These are phyloP conservation scores for Hyposoter didymator DNA, from an alignment of 2,888 invertebrate species.

Conservation along the genomic window DNA sequence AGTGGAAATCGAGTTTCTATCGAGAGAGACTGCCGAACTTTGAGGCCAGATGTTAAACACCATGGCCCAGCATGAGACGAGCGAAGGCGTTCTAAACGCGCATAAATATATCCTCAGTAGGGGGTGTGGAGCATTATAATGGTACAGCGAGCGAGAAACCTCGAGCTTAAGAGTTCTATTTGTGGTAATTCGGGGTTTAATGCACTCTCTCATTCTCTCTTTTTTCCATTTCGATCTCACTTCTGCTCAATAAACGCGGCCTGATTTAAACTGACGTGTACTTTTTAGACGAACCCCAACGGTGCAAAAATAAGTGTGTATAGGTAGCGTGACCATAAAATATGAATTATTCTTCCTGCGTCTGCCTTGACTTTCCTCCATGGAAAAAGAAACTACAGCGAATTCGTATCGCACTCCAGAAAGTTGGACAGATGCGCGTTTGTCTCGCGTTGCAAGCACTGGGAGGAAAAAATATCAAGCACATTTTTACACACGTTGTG, in stretches of 20 bases:
- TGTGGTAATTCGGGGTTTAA: slow-evolving; percentile 84
- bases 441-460: slow-evolving; percentile 16
- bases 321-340: slow-evolving; percentile 74
- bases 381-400: slow-evolving; percentile 20
- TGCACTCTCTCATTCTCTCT: slow-evolving; percentile 75
- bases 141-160: slow-evolving; percentile 74
- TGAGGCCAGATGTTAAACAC: slow-evolving; percentile 82
- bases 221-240: slow-evolving; percentile 16
- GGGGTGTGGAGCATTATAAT: slow-evolving; percentile 83
- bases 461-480: slow-evolving; percentile 37
- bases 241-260: slow-evolving; percentile 71
- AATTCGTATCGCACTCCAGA: slow-evolving; percentile 43
- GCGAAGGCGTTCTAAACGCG: slow-evolving; percentile 81
- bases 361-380: slow-evolving; percentile 57
- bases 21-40: slow-evolving; percentile 74
- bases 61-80: slow-evolving; percentile 82
- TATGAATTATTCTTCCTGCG: slow-evolving; percentile 81
- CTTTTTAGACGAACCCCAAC: slow-evolving; percentile 74
- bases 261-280: slow-evolving; percentile 78
- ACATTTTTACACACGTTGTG: slow-evolving; percentile 15
- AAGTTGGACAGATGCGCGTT: slow-evolving; percentile 58
- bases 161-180: slow-evolving; percentile 83
- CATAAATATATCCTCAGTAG: slow-evolving; percentile 84
- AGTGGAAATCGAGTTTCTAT: slow-evolving; percentile 57
- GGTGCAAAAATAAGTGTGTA: slow-evolving; percentile 65